Evolutionary conservation across 2,113 vertebrate species (phyloP), one percentile per base, ranked within the genome.

Genomic region (Periophthalmus modestus): DNA sequence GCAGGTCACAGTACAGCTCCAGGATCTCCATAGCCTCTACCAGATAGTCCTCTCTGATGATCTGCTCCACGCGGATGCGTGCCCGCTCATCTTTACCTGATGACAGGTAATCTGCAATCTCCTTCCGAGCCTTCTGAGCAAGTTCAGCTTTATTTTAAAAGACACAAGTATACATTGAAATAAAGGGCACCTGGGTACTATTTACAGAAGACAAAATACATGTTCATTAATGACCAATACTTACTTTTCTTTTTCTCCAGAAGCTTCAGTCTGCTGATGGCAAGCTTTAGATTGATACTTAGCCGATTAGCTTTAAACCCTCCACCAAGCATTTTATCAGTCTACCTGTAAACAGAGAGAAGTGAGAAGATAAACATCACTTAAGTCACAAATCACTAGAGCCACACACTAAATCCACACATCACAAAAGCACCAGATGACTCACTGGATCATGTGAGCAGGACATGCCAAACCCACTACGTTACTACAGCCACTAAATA

Each of bases 181-280:
- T 47, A 16, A 66, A 66, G 7, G 11, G 2, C 11, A 19, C 36
- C 39, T 39, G 39, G 6, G 7, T 46, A n/a, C 4, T 23, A 0
- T 66, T 47, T 47, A 36, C 65, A 48, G 34, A 18, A 62, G 14
- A 62, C 3, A 65, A 65, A 62, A 33, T 23, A 1, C 2, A 61
- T 59, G 11, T 39, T 43, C 7, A n/a, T 11, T 19, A 28, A 68
- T 15, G 3, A 15, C n/a, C 16, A 28, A 13, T 0, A 94, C 98
- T 96, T 87, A 99, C 98, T 98, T 92, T 99, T 99, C 92, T 99
- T 99, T 83, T 99, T 99, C 92, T 99, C 97, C n/a, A 99, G 85
- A 19, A 98, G 93, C 79, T 99, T 99, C 68, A 99, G 96, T 54
- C 97, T 93, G 86, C 99, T 99, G 82, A 99, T 98, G 77, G 97